Conservation (phyloP, 1,140 invertebrate species). For the Whitmania pigra region DNA sequence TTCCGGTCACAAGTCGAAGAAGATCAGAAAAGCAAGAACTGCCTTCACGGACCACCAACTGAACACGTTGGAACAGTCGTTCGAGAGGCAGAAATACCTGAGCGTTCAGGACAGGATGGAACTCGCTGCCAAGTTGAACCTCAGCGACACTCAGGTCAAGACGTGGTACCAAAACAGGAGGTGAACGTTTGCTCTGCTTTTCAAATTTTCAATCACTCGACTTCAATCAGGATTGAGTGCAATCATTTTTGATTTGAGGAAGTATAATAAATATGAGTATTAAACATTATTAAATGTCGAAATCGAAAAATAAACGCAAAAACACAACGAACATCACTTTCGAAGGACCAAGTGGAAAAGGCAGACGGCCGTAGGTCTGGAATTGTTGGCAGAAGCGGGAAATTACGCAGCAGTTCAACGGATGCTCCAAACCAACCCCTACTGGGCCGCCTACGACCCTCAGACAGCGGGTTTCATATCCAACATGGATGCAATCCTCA, state of each 20-base stretch:
- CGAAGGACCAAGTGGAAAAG: slow-evolving; percentile 98
- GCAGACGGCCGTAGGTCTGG: slow-evolving; percentile 88
- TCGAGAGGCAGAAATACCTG: slow-evolving; percentile 94
- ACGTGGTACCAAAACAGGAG: slow-evolving; percentile 98
- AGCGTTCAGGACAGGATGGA: slow-evolving; percentile 97
- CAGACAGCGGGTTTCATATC: slow-evolving; percentile 37
- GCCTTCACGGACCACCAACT: slow-evolving; percentile 97
- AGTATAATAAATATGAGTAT: too few relatives aligned
- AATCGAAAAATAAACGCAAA: too few relatives aligned
- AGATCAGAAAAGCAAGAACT: slow-evolving; percentile 89
- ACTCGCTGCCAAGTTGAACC: slow-evolving; percentile 80
- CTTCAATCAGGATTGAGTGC: too few relatives aligned
- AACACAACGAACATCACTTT: background rate
- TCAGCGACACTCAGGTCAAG: slow-evolving; percentile 97
- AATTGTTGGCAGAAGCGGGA: slow-evolving; percentile 85
- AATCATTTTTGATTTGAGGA: too few relatives aligned
- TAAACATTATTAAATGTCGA: too few relatives aligned
- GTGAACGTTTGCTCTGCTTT: slow-evolving; percentile 44
- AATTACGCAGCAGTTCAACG: slow-evolving; percentile 92
- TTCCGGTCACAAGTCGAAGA: slow-evolving; percentile 51
- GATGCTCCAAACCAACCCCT: slow-evolving; percentile 63
- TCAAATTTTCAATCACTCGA: background rate
- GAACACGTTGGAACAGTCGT: slow-evolving; percentile 86
- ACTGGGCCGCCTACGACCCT: slow-evolving; percentile 48
- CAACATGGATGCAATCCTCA: slow-evolving; percentile 41